These are phyloP conservation scores for Spodoptera exigua DNA, from an alignment of 2,888 invertebrate genomes.

Conservation along the genomic window DNA sequence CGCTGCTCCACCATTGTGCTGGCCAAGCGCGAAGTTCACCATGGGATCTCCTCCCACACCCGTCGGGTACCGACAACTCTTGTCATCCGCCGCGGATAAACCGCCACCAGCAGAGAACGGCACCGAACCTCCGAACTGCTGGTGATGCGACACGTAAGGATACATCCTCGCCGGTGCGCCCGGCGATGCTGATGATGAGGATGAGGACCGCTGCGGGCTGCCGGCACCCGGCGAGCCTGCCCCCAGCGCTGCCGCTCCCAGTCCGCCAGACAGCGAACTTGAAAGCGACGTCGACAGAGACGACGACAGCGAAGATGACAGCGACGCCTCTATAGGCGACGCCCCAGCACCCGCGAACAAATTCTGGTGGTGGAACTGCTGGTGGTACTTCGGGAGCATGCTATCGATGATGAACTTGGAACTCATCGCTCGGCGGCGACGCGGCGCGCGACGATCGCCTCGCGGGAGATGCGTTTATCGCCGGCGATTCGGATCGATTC, in stretches of 20 bases:
- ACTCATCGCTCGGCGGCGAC: slow-evolving; percentile 94
- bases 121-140: slow-evolving; percentile 92
- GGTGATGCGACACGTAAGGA: slow-evolving; percentile 96
- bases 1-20: slow-evolving; percentile 92
- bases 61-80: slow-evolving; percentile 94
- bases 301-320: slow-evolving; percentile 89
- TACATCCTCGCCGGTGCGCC: slow-evolving; percentile 96
- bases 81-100: slow-evolving; percentile 91
- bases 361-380: slow-evolving; percentile 91
- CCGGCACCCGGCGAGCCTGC: slow-evolving; percentile 89
- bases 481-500: slow-evolving; percentile 89
- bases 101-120: slow-evolving; percentile 92
- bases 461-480: slow-evolving; percentile 89
- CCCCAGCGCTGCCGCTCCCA: slow-evolving; percentile 90
- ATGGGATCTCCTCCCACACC: slow-evolving; percentile 91
- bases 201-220: slow-evolving; percentile 90
- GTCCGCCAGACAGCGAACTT: slow-evolving; percentile 90
- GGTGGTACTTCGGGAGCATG: slow-evolving; percentile 98
- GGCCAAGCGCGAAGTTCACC: slow-evolving; percentile 94
- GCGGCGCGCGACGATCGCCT: slow-evolving; percentile 89
- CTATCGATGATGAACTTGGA: slow-evolving; percentile 99
- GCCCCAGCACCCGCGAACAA: slow-evolving; percentile 91
- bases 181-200: slow-evolving; percentile 91
- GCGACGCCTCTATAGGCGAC: slow-evolving; percentile 92
- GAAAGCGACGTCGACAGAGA: slow-evolving; percentile 88